Evolutionary conservation across 2,888 invertebrate species (phyloP), one percentile per base, ranked within the genome.

Genomic region (Phrixothrix hirtus): DNA sequence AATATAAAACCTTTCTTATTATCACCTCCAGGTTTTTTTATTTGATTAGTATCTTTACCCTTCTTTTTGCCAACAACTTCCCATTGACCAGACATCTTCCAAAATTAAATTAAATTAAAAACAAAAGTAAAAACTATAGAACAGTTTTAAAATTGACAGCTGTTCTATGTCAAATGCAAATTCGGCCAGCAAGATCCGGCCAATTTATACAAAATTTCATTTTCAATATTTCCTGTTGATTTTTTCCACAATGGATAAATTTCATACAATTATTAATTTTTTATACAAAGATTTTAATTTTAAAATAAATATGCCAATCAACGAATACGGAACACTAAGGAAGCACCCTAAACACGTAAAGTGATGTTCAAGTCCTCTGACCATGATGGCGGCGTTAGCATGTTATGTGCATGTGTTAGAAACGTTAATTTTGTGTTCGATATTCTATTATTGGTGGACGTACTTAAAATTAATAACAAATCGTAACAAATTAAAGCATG

Each of bases 51-150:
- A 46, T 59, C 71, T 56, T 78, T 84, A 29, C 79, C 78, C 56
- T 83, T 84, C 70, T 86, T 88, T 61, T 79, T 88, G 36, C 84
- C 82, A 50, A 86, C 86, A 62, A 85, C 81, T 82, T 86, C 86
- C 86, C 86, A 87, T 75, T 86, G 83, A 68, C 82, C 82, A 63
- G 78, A 77, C 78, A 79, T 79, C 57, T 50, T 49, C 11, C 32
- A 32, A 49, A 43, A 37, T 27, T 17, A 48, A 56, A 38, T 27
- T 38, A 56, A 52, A 43, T 10, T 36, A 38, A 48, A 56, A 55
- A 51, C 14, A 46, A 50, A 55, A 4, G 25, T 36, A 17, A 39
- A 36, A 35, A 6, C 17, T 21, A 12, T 16, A 9, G 3, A 15
- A 7, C 21, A n/a, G 6, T 38, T 21, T 51, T 36, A 31, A 53